A percentile compares a stretch with the other conserved stretches of the same genome.
phyloP scores from a whole-genome alignment of 2,888 invertebrate species.

The Synergus gifuensis region DNA sequence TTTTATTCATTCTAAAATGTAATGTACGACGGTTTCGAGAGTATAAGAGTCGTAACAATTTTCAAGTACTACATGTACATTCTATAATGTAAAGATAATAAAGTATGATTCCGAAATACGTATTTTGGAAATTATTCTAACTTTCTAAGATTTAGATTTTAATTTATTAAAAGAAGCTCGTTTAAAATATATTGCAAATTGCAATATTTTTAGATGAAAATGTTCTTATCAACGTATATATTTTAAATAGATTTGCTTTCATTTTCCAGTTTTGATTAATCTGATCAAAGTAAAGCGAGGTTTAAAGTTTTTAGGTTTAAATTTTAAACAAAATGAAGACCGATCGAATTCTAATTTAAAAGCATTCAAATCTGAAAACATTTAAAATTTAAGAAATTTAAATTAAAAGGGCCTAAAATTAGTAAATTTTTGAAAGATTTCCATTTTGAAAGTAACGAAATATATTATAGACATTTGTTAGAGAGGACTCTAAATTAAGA shows the following conservation, averaged over 20 bases:
- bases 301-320: no score
- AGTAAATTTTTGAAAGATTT: not conserved
- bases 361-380: not conserved
- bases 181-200: not conserved
- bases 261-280: not conserved
- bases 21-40: not conserved
- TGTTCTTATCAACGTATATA: not conserved
- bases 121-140: conserved; percentile 2
- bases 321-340: no score
- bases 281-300: not conserved
- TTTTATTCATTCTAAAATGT: conserved; percentile 1
- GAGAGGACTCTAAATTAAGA: no score
- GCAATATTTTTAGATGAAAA: not conserved
- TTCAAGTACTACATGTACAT: not conserved
- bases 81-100: conserved; percentile 3
- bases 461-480: no score
- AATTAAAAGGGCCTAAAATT: not conserved
- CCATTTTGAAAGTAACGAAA: no score
- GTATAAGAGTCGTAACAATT: not conserved
- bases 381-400: no score
- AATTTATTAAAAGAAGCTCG: not conserved
- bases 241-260: not conserved
- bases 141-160: conserved; percentile 5
- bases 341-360: not conserved
- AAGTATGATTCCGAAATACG: not conserved